These are phyloP conservation scores for Sisor rabdophorus DNA, from an alignment of 2,113 vertebrate species.

Conservation along the genomic window DNA sequence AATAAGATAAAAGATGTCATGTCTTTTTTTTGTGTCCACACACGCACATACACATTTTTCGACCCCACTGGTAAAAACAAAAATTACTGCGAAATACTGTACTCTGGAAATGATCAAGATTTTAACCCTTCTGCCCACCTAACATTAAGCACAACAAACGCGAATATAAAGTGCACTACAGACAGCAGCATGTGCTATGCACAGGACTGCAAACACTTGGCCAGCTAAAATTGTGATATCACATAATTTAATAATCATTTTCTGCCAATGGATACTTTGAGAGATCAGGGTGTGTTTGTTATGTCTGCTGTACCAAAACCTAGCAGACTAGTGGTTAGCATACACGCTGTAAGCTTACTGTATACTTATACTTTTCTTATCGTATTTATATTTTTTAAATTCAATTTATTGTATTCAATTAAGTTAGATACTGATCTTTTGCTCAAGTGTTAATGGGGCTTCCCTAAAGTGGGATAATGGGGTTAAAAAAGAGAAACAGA, in stretches of 20 bases:
- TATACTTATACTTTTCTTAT: background rate
- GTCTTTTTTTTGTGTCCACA: conserved; percentile 27
- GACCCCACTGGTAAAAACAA: background rate
- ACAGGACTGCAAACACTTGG: conserved; percentile 25
- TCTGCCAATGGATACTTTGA: conserved; percentile 16
- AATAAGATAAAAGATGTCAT: conserved; percentile 69
- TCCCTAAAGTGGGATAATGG: background rate
- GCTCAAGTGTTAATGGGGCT: background rate
- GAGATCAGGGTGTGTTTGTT: conserved; percentile 6
- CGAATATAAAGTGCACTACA: conserved; percentile 39
- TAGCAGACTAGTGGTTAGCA: background rate
- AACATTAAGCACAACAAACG: conserved; percentile 18
- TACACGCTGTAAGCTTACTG: background rate
- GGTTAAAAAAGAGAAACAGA: background rate
- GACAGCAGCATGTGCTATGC: conserved; percentile 28
- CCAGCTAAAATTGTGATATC: conserved; percentile 10
- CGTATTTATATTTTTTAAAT: background rate
- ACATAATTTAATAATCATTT: conserved; percentile 28
- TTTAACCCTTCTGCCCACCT: conserved; percentile 27
- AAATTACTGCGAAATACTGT: background rate
- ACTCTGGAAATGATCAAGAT: conserved; percentile 36
- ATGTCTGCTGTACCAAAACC: conserved; percentile 25
- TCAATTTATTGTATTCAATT: background rate
- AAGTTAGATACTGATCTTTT: background rate
- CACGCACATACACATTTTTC: background rate